phyloP scores from a whole-genome alignment of 2,797 vertebrate genomes.

The Synaphobranchus kaupii region DNA sequence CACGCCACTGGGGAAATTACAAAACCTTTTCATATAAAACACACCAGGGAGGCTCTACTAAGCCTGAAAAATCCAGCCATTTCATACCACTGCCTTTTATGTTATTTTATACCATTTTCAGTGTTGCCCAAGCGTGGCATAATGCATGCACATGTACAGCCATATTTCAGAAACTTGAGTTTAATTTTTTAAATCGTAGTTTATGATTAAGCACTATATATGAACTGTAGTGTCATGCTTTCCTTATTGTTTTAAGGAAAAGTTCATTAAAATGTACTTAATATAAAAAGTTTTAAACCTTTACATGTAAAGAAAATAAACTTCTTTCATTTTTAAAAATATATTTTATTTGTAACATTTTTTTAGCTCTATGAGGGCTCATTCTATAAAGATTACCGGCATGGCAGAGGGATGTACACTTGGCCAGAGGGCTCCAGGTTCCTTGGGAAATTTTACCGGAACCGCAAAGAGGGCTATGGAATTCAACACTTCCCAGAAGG shows the following conservation, averaged over 20 bases:
- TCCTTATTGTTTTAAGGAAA: background rate
- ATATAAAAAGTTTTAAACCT: background rate
- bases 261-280: no score
- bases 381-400: constrained; percentile 81
- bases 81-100: background rate
- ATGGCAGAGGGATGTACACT: constrained; percentile 76
- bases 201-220: background rate
- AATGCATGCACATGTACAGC: background rate
- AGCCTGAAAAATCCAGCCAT: background rate
- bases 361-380: constrained; percentile 78
- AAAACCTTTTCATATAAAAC: background rate
- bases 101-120: background rate
- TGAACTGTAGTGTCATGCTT: background rate
- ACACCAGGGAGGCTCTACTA: background rate
- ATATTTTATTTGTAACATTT: constrained; percentile 5
- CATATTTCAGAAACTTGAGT: background rate
- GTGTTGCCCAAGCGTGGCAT: background rate
- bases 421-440: constrained; percentile 82
- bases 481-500: constrained; percentile 68
- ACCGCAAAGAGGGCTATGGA: constrained; percentile 83
- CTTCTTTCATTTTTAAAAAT: background rate
- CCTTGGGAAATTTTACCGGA: constrained; percentile 83
- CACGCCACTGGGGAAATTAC: background rate
- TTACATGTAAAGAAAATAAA: background rate
- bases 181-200: background rate